phyloP scores from a whole-genome alignment of 1,140 invertebrate species.

The Ceratosolen fusciceps region DNA sequence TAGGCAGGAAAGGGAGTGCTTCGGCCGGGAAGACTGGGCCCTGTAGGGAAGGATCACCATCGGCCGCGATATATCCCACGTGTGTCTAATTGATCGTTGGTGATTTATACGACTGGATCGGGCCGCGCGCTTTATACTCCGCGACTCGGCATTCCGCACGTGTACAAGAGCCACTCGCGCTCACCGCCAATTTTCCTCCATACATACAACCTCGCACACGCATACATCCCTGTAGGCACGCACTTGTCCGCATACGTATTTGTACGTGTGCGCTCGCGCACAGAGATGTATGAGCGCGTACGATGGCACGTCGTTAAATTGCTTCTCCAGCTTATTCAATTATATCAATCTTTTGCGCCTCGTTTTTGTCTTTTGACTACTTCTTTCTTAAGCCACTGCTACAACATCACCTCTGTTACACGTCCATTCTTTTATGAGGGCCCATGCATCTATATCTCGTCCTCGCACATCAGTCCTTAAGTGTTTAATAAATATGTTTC shows the following conservation, averaged over 20 bases:
- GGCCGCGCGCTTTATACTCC: slow-evolving; percentile 23
- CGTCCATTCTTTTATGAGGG: background rate
- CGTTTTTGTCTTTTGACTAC: background rate
- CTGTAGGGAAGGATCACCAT: slow-evolving; percentile 47
- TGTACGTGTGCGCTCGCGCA: background rate
- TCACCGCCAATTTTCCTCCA: slow-evolving; percentile 45
- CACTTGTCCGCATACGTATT: too few species aligned
- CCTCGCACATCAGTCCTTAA: background rate
- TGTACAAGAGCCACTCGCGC: slow-evolving; percentile 47
- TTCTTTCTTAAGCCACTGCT: background rate
- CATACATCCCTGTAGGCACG: too few species aligned
- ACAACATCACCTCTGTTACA: background rate
- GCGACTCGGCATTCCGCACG: slow-evolving; percentile 37
- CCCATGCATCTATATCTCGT: background rate
- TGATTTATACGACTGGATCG: slow-evolving; percentile 54
- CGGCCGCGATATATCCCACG: slow-evolving; percentile 50
- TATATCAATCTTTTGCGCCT: slow-evolving; percentile 32
- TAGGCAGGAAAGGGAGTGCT: background rate
- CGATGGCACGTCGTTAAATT: slow-evolving; percentile 2
- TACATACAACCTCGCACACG: background rate
- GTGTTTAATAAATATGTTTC: slow-evolving; percentile 8
- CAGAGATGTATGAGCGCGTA: background rate
- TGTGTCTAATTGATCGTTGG: slow-evolving; percentile 58
- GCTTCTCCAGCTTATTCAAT: slow-evolving; percentile 17
- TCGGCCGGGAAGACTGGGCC: too few species aligned